These are phyloP conservation scores for Mesitornis unicolor DNA, from an alignment of 2,113 vertebrate species.

Conservation along the genomic window DNA sequence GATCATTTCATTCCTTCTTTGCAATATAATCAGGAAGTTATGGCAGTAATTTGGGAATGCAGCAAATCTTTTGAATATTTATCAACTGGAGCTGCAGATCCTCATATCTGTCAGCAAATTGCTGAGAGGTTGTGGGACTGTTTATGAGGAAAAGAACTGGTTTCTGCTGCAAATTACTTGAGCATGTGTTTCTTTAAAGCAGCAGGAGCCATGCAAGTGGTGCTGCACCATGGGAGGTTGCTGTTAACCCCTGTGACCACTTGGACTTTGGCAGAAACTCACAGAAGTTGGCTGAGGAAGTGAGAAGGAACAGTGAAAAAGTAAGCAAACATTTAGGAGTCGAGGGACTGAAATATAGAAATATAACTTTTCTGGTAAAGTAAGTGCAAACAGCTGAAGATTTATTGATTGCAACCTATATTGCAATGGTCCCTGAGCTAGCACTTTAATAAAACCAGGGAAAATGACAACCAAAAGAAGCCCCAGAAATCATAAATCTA, in stretches of 20 bases:
- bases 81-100: background rate
- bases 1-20: background rate
- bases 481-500: conserved; percentile 1
- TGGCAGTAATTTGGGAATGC: background rate
- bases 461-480: conserved; percentile 1
- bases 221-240: background rate
- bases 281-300: background rate
- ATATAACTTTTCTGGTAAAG: background rate
- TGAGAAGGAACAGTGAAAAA: background rate
- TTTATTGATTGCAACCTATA: conserved; percentile 27
- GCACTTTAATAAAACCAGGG: background rate
- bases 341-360: background rate
- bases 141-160: background rate
- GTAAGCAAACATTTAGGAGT: background rate
- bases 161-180: background rate
- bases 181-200: background rate
- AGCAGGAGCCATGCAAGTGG: background rate
- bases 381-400: background rate
- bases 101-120: background rate
- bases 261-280: background rate
- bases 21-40: background rate
- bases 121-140: background rate
- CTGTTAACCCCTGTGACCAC: background rate
- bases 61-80: background rate
- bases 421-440: background rate